Base-by-base conservation (phyloP, 2,113 vertebrate species). In the Peucedramus taeniatus region DNA sequence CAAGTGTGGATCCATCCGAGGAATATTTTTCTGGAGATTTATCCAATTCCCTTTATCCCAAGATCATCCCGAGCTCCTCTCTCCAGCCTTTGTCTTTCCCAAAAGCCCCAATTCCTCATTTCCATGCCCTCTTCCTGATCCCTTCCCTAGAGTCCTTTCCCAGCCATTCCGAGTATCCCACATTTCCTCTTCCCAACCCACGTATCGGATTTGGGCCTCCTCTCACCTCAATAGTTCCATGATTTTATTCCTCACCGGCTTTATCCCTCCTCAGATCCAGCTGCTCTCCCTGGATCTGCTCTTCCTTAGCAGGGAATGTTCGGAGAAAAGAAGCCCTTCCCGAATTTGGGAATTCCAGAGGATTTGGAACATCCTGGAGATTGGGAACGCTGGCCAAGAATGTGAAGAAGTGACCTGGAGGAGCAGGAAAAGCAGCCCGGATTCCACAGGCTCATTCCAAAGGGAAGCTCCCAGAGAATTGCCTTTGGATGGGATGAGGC, bases 171-270 rank as follows among this genome's bases (percentile, higher is more conserved):
- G 1, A 9, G 13, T 14, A 44, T 37, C 47, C 57, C 81, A 21
- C 4, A 35, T 51, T 71, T 31, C 31, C 33, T 53, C 27, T 53
- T 37, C 68, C 47, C 17, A 13, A 3, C 13, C 37, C 39, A 13
- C 0, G 3, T 45, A 13, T 11, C 0, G 0, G 33, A 21, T 24
- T 2, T 23, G 20, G 16, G 33, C 13, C 8, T 45, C 37, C 45
- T 22, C 57, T 39, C 11, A 0, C 27, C 39, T 53, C 33, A 9
- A 0, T 0, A 13, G 37, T 53, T 61, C 56, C 81, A 71, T 14
- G 10, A 53, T 83, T 83, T 51, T 20, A 21, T 44, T 51, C 56
- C 37, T 71, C 20, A 6, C 15, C 37, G 16, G 13, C 4, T 35
- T 51, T 13, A 35, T 51, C 26, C 45, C 10, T 35, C 31, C 45